Evolutionary conservation across 2,797 vertebrate genomes (phyloP).

Genomic region (Coluber constrictor): DNA sequence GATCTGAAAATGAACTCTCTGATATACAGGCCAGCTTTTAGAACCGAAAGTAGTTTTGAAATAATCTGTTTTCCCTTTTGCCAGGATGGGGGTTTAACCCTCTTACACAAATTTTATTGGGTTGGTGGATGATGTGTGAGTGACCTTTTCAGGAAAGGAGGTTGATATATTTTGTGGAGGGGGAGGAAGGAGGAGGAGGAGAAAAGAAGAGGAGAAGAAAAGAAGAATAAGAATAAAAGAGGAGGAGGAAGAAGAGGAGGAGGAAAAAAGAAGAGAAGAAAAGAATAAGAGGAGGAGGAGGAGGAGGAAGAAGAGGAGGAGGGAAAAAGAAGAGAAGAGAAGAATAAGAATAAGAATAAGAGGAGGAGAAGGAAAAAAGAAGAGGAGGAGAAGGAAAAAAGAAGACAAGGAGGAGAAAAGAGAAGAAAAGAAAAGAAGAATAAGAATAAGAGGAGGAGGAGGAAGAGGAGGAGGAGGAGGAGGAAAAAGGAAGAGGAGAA

Average conservation of each 20-base stretch:
- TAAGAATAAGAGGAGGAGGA: no score
- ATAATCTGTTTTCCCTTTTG: neutral
- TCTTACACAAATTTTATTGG: neutral
- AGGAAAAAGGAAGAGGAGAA: no score
- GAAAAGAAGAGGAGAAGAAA: no score
- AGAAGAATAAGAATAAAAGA: no score
- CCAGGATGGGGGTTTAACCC: neutral
- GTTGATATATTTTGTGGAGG: neutral
- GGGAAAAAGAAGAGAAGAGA: fast-evolving
- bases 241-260: fast-evolving
- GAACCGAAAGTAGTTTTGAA: neutral
- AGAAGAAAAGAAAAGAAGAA: no score
- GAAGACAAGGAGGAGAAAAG: no score
- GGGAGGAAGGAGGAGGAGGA: neutral
- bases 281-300: no score
- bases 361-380: no score
- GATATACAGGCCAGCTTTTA: neutral
- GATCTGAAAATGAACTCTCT: neutral
- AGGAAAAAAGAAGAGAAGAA: no score
- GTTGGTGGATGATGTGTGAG: neutral
- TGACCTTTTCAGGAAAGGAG: neutral
- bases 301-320: neutral
- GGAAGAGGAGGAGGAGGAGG: no score
- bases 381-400: fast-evolving
- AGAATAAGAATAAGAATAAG: no score